Evolutionary conservation across 2,888 invertebrate genomes (phyloP), one percentile per base, ranked within the genome.

Genomic region (Eupelmus urozonus): DNA sequence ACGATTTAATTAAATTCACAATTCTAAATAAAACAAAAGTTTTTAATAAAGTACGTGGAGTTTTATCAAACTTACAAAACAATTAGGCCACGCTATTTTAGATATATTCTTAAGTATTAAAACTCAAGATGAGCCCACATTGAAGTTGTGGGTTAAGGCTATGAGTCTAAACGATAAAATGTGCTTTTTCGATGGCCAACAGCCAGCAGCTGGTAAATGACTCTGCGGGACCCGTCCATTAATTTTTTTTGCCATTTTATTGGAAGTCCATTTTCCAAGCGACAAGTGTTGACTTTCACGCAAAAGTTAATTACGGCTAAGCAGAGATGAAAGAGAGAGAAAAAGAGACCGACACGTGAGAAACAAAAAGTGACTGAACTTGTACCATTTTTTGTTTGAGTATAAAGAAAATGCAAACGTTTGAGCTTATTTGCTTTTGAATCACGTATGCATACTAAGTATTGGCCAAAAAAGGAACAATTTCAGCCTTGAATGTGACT

Each of bases 191-290:
- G 40, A 71, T 77, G 76, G 65, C 65, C 29, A 53, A 59, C 25
- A 71, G 65, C 65, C 71, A 77, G 27, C 4, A 3, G 1, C 2
- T 13, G 9, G 34, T 55, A 27, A 69, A 67, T 20, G 25, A 70
- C 60, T 57, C 49, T 7, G 45, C 2, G 34, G 9, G 34, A 42
- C 16, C 13, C n/a, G n/a, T n/a, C n/a, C n/a, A n/a, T n/a, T n/a
- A n/a, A n/a, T n/a, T n/a, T n/a, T n/a, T 4, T 1, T 27, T 77
- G 51, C 59, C 59, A 59, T 76, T 76, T 76, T 55, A 65, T 60
- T 57, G 34, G 62, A 53, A 71, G 51, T 11, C 40, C 63, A 63
- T 65, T 57, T 34, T 55, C 11, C 29, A 51, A 71, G 51, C 27
- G 34, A 34, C 34, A 34, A 34, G 34, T 34, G 29, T 27, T 29